phyloP scores from a whole-genome alignment of 1,140 invertebrate genomes.

The Eriosoma lanigerum region DNA sequence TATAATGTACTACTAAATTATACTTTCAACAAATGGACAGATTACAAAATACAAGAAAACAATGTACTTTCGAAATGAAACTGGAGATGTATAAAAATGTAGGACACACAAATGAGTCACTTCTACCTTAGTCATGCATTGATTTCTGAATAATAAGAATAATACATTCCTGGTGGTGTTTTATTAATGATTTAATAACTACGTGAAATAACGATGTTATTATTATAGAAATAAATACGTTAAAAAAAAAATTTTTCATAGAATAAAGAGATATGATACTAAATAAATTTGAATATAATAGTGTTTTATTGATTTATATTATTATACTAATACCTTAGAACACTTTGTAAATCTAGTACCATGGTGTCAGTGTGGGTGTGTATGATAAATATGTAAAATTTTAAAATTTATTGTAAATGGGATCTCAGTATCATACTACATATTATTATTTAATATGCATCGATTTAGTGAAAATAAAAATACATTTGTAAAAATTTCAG shows the following conservation, averaged over 20 bases:
- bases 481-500: too few relatives aligned
- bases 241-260: too few relatives aligned
- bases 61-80: constrained; percentile 1
- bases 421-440: not conserved
- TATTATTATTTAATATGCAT: too few relatives aligned
- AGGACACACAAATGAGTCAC: constrained; percentile 19
- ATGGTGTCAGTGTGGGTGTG: constrained; percentile 1
- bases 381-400: not conserved
- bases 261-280: too few relatives aligned
- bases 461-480: too few relatives aligned
- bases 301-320: not conserved
- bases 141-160: constrained; percentile 4
- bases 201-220: too few relatives aligned
- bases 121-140: not conserved
- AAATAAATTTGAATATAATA: too few relatives aligned
- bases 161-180: too few relatives aligned
- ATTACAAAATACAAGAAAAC: not conserved
- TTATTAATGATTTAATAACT: too few relatives aligned
- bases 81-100: not conserved
- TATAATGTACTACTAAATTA: not conserved
- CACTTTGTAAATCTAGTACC: constrained; percentile 35
- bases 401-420: not conserved
- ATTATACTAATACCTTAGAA: constrained; percentile 47
- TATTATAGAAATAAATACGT: too few relatives aligned
- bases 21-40: not conserved